These are phyloP conservation scores for Neria commutata DNA, from an alignment of 2,888 invertebrate species.

Conservation along the genomic window DNA sequence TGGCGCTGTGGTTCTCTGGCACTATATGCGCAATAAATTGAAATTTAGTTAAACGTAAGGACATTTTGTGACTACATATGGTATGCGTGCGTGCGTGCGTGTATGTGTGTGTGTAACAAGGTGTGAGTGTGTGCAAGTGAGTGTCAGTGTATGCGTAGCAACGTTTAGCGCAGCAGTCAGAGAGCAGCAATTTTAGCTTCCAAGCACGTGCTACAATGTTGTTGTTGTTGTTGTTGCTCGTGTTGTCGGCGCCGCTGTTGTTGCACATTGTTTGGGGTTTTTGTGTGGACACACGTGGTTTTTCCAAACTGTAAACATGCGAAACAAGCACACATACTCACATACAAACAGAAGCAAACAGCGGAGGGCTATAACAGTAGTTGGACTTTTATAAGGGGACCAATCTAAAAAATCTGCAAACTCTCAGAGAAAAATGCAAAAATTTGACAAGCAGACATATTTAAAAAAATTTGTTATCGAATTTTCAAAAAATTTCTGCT, in stretches of 20 bases:
- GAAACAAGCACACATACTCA: background rate
- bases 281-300: conserved; percentile 27
- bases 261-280: conserved; percentile 21
- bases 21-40: conserved; percentile 50
- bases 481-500: too few species aligned
- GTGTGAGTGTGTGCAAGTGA: too few species aligned
- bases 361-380: too few species aligned
- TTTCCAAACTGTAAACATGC: background rate
- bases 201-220: too few species aligned
- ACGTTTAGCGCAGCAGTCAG: too few species aligned
- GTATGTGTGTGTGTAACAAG: background rate
- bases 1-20: conserved; percentile 43
- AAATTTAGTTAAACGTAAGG: conserved; percentile 50
- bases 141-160: too few species aligned
- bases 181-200: too few species aligned
- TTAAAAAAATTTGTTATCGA: too few species aligned
- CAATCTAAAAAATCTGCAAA: too few species aligned
- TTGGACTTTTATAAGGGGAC: too few species aligned
- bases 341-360: background rate
- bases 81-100: background rate
- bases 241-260: conserved; percentile 17
- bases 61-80: background rate
- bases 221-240: conserved; percentile 11
- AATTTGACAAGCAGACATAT: too few species aligned
- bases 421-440: too few species aligned